Conservation (phyloP, 2,113 vertebrate species). For the Stegastes partitus region DNA sequence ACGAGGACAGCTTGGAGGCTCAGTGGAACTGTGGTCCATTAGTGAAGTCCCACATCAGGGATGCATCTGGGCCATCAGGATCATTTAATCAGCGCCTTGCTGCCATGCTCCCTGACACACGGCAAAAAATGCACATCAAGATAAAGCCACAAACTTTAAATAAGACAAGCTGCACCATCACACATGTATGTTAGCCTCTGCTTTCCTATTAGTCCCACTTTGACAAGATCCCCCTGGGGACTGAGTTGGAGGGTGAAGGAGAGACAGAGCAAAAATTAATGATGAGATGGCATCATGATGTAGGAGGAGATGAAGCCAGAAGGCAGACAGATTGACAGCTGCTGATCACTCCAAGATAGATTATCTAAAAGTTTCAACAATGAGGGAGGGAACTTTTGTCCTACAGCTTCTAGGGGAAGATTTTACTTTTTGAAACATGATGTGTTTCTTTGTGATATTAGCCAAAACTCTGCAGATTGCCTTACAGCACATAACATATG, state of each 20-base stretch:
- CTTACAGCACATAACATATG: slow-evolving; percentile 17
- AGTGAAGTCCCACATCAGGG: slow-evolving; percentile 16
- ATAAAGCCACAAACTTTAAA: slow-evolving; percentile 6
- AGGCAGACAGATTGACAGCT: slow-evolving; percentile 32
- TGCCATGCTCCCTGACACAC: not conserved
- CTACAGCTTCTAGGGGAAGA: not conserved
- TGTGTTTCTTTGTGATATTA: slow-evolving; percentile 1
- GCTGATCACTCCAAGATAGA: slow-evolving; percentile 24
- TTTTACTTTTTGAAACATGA: not conserved
- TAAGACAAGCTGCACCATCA: slow-evolving; percentile 5
- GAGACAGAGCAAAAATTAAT: slow-evolving; percentile 33
- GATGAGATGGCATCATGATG: slow-evolving; percentile 47
- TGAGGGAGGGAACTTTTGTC: not conserved
- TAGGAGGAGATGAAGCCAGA: slow-evolving; percentile 22
- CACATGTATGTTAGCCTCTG: not conserved
- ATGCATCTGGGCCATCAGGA: slow-evolving; percentile 9
- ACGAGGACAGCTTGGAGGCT: slow-evolving; percentile 26
- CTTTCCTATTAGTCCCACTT: slow-evolving; percentile 26
- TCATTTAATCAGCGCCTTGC: slow-evolving; percentile 15
- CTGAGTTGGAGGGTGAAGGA: slow-evolving; percentile 24
- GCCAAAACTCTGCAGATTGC: slow-evolving; percentile 29
- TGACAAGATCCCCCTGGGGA: slow-evolving; percentile 38
- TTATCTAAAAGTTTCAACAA: not conserved
- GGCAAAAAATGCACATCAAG: not conserved
- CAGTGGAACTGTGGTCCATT: slow-evolving; percentile 62